phyloP scores from a whole-genome alignment of 2,888 invertebrate genomes.

The Nineta flava region DNA sequence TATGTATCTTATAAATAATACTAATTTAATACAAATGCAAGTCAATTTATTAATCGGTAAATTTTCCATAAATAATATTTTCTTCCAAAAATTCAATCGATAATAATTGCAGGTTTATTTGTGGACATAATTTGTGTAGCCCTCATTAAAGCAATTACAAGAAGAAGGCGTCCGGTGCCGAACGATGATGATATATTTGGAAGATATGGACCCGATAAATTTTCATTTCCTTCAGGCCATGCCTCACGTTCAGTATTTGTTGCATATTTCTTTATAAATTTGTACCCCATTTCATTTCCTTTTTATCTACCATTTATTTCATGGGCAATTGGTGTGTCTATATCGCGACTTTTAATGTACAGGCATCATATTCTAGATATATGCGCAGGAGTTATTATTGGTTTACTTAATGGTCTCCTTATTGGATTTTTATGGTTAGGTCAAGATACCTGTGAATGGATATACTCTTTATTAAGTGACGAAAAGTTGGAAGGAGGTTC shows the following conservation, averaged over 20 bases:
- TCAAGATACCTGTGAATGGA: slow-evolving; percentile 37
- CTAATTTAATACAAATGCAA: slow-evolving; percentile 59
- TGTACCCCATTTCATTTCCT: slow-evolving; percentile 44
- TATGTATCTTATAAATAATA: slow-evolving; percentile 57
- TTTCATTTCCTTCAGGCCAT: slow-evolving; percentile 90
- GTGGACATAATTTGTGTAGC: slow-evolving; percentile 67
- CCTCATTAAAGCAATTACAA: slow-evolving; percentile 56
- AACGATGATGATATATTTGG: slow-evolving; percentile 49
- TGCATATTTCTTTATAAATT: slow-evolving; percentile 49
- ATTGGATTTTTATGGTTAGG: slow-evolving; percentile 53
- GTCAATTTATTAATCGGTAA: slow-evolving; percentile 73
- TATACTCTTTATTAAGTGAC: slow-evolving; percentile 46
- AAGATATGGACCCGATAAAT: slow-evolving; percentile 70
- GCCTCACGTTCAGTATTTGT: slow-evolving; percentile 70
- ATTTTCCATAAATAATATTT: slow-evolving; percentile 12
- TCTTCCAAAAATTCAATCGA: slow-evolving; percentile 8
- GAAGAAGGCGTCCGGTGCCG: slow-evolving; percentile 58
- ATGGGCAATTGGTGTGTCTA: slow-evolving; percentile 58
- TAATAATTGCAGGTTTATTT: slow-evolving; percentile 49
- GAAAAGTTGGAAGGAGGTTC: slow-evolving; percentile 53
- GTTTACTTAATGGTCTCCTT: slow-evolving; percentile 51
- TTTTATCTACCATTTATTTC: slow-evolving; percentile 46
- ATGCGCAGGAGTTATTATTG: slow-evolving; percentile 54
- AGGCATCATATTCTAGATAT: slow-evolving; percentile 84
- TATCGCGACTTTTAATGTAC: slow-evolving; percentile 68